Evolutionary conservation across 2,888 invertebrate genomes (phyloP).

Genomic region (Hecatera dysodea): DNA sequence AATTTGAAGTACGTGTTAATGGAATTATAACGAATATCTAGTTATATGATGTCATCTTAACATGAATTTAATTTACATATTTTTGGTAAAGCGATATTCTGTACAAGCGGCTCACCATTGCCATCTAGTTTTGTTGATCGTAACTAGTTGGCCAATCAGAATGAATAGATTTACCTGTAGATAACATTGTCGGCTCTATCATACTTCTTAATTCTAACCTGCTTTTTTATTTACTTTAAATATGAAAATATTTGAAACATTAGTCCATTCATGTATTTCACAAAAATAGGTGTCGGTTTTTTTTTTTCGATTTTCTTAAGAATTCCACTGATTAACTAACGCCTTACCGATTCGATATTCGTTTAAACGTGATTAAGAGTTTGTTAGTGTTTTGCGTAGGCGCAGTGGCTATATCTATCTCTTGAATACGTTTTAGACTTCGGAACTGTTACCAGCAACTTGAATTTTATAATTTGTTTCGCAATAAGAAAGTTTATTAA

Average conservation of each 20-base stretch:
- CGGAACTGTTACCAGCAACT: not conserved
- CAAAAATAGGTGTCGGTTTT: not conserved
- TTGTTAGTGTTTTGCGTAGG: slow-evolving; percentile 6
- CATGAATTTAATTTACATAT: slow-evolving; percentile 39
- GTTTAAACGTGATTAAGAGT: not conserved
- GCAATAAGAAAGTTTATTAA: too few species aligned
- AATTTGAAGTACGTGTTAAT: slow-evolving; percentile 45
- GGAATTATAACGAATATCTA: slow-evolving; percentile 43
- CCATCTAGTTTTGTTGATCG: slow-evolving; percentile 29
- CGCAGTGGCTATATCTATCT: not conserved
- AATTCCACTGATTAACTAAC: not conserved
- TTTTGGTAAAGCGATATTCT: slow-evolving; percentile 15
- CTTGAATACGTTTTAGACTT: not conserved
- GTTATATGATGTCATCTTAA: slow-evolving; percentile 34
- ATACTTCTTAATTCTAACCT: not conserved
- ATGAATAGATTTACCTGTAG: too few species aligned
- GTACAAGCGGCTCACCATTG: slow-evolving; percentile 1
- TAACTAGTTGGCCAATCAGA: not conserved
- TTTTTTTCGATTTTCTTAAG: not conserved
- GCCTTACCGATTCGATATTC: not conserved
- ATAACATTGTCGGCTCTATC: too few species aligned
- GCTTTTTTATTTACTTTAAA: too few species aligned
- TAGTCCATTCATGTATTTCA: not conserved
- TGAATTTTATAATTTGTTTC: not conserved
- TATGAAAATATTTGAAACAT: too few species aligned